Evolutionary conservation across 2,888 invertebrate genomes (phyloP), one percentile per base, ranked within the genome.

Genomic region (Melieria omissa): DNA sequence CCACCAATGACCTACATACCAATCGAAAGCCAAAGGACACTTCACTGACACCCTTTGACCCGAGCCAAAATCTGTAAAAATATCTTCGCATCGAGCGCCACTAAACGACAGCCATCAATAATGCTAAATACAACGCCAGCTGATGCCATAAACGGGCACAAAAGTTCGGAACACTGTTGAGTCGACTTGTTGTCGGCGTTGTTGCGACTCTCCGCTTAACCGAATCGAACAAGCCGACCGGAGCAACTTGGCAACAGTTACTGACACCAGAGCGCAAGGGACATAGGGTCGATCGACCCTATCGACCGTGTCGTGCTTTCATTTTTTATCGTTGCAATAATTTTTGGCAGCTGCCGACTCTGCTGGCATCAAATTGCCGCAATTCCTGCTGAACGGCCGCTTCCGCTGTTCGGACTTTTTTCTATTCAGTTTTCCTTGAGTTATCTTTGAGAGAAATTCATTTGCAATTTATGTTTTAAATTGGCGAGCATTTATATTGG

Each of bases 61-160:
- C 29, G 29, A 3, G 29, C 29, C 29, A 29, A 29, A 29, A 29
- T 29, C 29, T 29, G 29, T 29, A 29, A 29, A 29, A 29, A 29
- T 29, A 29, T 29, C 29, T 2, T 29, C 29, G 29, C 29, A 29
- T 3, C 2, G 12, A 58, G 46, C 52, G 58, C 63, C 68, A 65
- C 55, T 71, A 74, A 29, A 72, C 65, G 71, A 71, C 74, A 73
- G 58, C 68, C 71, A 72, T 74, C 74, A 74, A 73, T 74, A 72
- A 71, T 60, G 44, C 52, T 63, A 69, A 69, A 69, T 62, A 63
- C 63, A 68, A 47, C 57, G 67, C 55, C 77, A 77, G 83, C 78
- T 74, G 78, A 79, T 80, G 80, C 80, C 81, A 77, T 70, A 72
- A 64, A 52, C 16, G n/a, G 16, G 41, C n/a, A 9, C 60, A 60